A percentile compares a stretch with the other conserved stretches of the same genome.
phyloP scores from a whole-genome alignment of 2,797 vertebrate genomes.

The Neomorphus geoffroyi region DNA sequence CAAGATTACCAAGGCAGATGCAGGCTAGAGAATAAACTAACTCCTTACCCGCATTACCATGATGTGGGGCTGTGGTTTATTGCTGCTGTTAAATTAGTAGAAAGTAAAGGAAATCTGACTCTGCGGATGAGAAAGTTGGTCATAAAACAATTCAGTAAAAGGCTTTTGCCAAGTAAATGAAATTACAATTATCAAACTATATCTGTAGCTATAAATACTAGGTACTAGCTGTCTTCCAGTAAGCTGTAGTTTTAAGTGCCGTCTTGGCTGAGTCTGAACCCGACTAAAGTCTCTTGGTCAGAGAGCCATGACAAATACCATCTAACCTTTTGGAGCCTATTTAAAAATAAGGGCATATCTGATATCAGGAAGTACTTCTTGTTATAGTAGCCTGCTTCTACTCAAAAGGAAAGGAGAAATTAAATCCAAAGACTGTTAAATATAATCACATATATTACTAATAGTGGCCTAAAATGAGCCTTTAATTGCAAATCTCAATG shows the following conservation, averaged over 20 bases:
- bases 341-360: not conserved
- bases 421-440: not conserved
- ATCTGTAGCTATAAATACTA: not conserved
- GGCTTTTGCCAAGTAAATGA: not conserved
- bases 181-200: not conserved
- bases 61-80: not conserved
- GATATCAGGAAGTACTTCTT: not conserved
- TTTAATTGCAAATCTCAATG: not conserved
- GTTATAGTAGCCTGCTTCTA: not conserved
- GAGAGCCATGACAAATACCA: not conserved
- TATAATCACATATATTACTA: not conserved
- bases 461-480: not conserved
- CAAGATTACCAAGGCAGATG: not conserved
- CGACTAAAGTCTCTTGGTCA: not conserved
- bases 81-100: not conserved
- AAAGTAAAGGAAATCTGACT: not conserved
- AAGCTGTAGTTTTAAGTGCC: not conserved
- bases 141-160: not conserved
- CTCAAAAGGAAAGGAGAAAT: not conserved
- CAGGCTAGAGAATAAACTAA: not conserved
- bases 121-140: not conserved
- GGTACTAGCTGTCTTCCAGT: not conserved
- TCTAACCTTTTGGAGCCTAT: not conserved
- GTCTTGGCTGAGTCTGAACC: not conserved
- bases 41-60: not conserved